Evolutionary conservation across 2,113 vertebrate genomes (phyloP), one percentile per base, ranked within the genome.

Genomic region (Patagioenas fasciata): DNA sequence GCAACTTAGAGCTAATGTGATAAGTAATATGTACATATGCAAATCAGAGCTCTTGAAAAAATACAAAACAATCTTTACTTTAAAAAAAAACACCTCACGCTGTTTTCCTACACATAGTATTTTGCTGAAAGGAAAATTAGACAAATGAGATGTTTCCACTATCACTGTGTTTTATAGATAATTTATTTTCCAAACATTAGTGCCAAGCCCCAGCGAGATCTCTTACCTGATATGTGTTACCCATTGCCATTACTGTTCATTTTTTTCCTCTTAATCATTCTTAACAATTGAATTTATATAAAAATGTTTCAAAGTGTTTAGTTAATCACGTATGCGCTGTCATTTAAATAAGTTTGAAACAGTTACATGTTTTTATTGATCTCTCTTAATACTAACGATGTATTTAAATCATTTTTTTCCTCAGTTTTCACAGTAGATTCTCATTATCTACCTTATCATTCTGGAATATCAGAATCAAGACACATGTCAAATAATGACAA

Each of bases 31-130:
- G 34, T 69, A 77, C 36, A 53, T 36, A 64, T 77, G 31, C 51
- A 94, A 94, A 96, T 91, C 32, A 81, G 56, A 80, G 29, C 4
- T 90, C 20, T 58, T 83, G 29, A 93, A 95, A 89, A 85, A 83
- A 82, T 56, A 21, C 2, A 15, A 25, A 56, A 58, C 48, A 73
- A 71, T 40, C 25, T 85, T 94, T 75, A 80, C 28, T 94, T 57
- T 53, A 70, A 54, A 71, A 81, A 70, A 91, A 60, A 4, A 0
- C 31, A 74, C 18, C 18, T 24, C 58, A 54, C 21, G 23, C 28
- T 74, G 25, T 70, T 95, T 73, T 70, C 69, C 62, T 95, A 61
- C 83, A 65, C 36, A 58, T 50, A 78, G 26, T 67, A 61, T 94
- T 72, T 91, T 77, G 25, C 53, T 85, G 69, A 17, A 58, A 85